phyloP scores from a whole-genome alignment of 2,113 vertebrate genomes.

The Pomatorhinus ruficollis region DNA sequence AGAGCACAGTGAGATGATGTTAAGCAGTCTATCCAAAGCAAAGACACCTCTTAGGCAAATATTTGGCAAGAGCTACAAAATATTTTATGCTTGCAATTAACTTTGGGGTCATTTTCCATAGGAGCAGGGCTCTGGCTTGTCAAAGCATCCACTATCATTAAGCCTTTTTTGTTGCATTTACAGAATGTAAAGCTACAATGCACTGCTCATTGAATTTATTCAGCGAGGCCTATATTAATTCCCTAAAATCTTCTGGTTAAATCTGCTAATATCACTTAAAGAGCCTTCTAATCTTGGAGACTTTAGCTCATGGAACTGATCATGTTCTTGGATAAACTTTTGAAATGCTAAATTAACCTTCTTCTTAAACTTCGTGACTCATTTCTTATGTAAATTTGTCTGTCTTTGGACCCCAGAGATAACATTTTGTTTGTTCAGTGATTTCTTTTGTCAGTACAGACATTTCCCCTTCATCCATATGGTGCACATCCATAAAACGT shows the following conservation, averaged over 20 bases:
- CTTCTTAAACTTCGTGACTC: not conserved
- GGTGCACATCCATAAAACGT: not conserved
- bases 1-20: not conserved
- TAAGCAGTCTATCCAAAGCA: not conserved
- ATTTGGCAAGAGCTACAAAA: not conserved
- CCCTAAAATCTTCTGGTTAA: not conserved
- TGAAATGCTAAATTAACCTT: slow-evolving; percentile 17
- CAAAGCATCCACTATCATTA: not conserved
- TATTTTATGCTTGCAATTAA: not conserved
- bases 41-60: not conserved
- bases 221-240: not conserved
- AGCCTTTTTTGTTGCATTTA: not conserved
- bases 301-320: not conserved
- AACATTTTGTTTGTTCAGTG: slow-evolving; percentile 6
- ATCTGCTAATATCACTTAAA: not conserved
- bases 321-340: not conserved
- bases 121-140: not conserved
- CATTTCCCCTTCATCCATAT: not conserved
- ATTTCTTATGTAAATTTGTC: not conserved
- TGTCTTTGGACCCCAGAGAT: not conserved
- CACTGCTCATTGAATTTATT: not conserved
- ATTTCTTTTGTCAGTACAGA: not conserved
- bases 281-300: not conserved
- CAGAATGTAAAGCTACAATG: not conserved
- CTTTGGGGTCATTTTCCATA: not conserved